Base-by-base conservation (phyloP, 1,140 invertebrate genomes). In the Nephotettix cincticeps region DNA sequence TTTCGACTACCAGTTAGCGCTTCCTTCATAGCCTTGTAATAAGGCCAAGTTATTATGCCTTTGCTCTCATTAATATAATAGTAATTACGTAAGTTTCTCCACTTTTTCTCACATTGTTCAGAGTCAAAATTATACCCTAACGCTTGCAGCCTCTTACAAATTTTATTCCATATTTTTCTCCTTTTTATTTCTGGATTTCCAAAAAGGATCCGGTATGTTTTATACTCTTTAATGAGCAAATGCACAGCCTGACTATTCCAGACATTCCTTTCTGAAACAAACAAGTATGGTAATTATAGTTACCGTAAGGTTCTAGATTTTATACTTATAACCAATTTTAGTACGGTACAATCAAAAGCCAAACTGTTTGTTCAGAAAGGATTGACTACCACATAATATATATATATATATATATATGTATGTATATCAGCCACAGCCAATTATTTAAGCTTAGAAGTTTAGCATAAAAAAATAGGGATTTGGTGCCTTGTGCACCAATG, bases 41-140 rank as follows among this genome's bases (percentile, higher is more conserved):
- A 51, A 51, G 47, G 47, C 47, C 47, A 51, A 21, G 14, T 51
- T 51, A 51, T 21, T 3, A 9, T 21, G 6, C 19, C 14, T n/a
- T 51, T 51, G 47, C 47, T n/a, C 21, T 51, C 4, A n/a, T 51
- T 51, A 4, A 19, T n/a, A 11, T 4, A 19, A n/a, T 9, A 51
- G 21, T 17, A 19, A 4, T 4, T 51, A 4, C n/a, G 6, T n/a
- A 51, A 51, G n/a, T 51, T 51, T 21, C 47, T 51, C 47, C 47
- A 51, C 21, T 51, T 51, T 21, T 51, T 51, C 47, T 51, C 47
- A 51, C 47, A 51, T n/a, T 51, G 47, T n/a, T 51, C 47, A 4
- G 3, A 6, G 19, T n/a, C n/a, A n/a, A 4, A 51, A 51, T 21
- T 51, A n/a, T 51, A 51, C 14, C 47, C 47, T 3, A 21, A n/a